These are phyloP conservation scores for Spilosoma lubricipeda DNA, from an alignment of 2,888 invertebrate genomes.

Conservation along the genomic window DNA sequence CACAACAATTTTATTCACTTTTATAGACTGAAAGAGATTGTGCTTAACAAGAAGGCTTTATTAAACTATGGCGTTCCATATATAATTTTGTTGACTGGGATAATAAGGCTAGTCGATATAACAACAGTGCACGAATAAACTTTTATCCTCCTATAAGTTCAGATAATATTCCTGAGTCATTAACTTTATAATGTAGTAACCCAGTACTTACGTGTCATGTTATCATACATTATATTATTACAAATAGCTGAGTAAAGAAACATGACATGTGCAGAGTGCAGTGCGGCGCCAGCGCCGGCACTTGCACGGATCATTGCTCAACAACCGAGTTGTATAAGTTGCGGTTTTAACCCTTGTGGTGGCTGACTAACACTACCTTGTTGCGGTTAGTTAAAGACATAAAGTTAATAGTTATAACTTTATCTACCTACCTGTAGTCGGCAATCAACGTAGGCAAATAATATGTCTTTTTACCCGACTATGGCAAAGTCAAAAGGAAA, in stretches of 20 bases:
- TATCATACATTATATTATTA: not conserved
- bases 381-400: not conserved
- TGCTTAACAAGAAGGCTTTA: too few relatives aligned
- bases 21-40: too few relatives aligned
- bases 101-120: too few relatives aligned
- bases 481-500: too few relatives aligned
- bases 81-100: too few relatives aligned
- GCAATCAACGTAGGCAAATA: not conserved
- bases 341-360: conserved; percentile 13
- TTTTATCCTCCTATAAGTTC: too few relatives aligned
- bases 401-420: not conserved
- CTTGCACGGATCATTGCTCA: conserved; percentile 14
- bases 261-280: not conserved
- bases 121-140: too few relatives aligned
- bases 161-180: not conserved
- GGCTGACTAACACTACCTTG: not conserved
- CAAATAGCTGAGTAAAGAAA: not conserved
- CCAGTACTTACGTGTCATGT: not conserved
- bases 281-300: conserved; percentile 20
- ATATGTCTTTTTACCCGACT: too few relatives aligned
- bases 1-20: too few relatives aligned
- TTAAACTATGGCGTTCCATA: too few relatives aligned
- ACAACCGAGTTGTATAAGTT: conserved; percentile 4
- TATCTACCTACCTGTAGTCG: not conserved
- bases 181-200: not conserved